Evolutionary conservation across 1,140 invertebrate genomes (phyloP), one percentile per base, ranked within the genome.

Genomic region (Brachionus paranguensis): DNA sequence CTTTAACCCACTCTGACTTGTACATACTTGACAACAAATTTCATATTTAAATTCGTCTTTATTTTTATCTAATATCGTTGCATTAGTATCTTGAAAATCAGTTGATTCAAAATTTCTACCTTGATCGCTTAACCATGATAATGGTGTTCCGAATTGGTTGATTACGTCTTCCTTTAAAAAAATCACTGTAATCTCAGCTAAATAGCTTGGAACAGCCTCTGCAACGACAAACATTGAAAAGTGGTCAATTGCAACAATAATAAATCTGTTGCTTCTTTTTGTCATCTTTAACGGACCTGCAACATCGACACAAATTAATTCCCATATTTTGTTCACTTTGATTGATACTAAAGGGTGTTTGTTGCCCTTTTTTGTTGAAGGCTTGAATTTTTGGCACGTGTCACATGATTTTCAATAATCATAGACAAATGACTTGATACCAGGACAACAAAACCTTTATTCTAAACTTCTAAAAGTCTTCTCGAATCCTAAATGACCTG

Each of bases 261-360:
- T 41, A 47, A 41, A 81, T 55, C 43, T 53, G 47, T 81, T 81
- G 27, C 60, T 47, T 17, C 78, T 55, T 55, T 3, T 41, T 27
- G 50, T 81, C 11, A 20, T 60, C 41, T 37, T 37, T 50, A 81
- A 43, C 50, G 78, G 78, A 27, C 78, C 78, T 47, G 11, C 29
- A 45, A 81, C 78, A 65, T 81, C 78, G 11, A 65, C 53, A 20
- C 29, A 37, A 43, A 81, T 65, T 47, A 81, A 20, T 17, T 81
- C 78, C 53, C 27, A 41, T 1, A 53, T 41, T 47, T 47, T 81
- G 27, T 81, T 81, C 17, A 47, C 41, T 81, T 41, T 64, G 20
- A 81, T 81, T 53, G 78, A 47, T 29, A 64, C 33, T 33, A 81
- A 29, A 20, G 29, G n/a, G 29, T 37, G 78, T 12, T 41, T 37